Percentiles rank a stretch among this genome's conserved stretches.
These are phyloP conservation scores for Sinocyclocheilus anshuiensis DNA, from an alignment of 2,113 vertebrate genomes.

Conservation along the genomic window DNA sequence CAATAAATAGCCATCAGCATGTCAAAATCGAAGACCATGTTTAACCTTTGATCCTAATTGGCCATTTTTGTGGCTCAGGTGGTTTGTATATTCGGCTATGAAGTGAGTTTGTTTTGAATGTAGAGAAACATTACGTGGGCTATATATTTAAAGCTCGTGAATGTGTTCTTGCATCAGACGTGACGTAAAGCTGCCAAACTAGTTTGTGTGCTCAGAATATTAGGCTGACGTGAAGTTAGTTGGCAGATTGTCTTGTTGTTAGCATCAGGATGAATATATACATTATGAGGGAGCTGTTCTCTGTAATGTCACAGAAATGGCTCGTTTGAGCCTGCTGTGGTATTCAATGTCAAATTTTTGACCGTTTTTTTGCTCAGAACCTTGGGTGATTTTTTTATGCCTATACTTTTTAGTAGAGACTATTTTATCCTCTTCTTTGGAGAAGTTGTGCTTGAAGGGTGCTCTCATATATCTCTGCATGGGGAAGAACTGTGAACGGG, in stretches of 20 bases:
- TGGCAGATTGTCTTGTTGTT: conserved; percentile 46
- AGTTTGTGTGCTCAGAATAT: conserved; percentile 34
- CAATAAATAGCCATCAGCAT: conserved; percentile 54
- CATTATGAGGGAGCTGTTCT: conserved; percentile 71
- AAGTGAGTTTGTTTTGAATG: conserved; percentile 31
- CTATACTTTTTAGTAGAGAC: conserved; percentile 56
- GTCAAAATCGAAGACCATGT: conserved; percentile 46
- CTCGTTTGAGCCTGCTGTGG: conserved; percentile 57
- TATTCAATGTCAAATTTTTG: conserved; percentile 52
- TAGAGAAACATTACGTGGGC: background rate
- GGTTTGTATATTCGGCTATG: conserved; percentile 18
- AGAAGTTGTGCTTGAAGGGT: conserved; percentile 36
- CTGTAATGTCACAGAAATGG: conserved; percentile 61
- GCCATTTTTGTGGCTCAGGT: conserved; percentile 73
- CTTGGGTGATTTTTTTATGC: conserved; percentile 40
- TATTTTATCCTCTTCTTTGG: conserved; percentile 46
- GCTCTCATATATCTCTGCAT: conserved; percentile 62
- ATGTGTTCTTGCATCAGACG: conserved; percentile 44
- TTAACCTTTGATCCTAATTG: conserved; percentile 48
- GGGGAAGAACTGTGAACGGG: conserved; percentile 61
- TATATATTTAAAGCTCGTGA: background rate
- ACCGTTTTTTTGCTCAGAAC: conserved; percentile 23
- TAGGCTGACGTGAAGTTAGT: conserved; percentile 20
- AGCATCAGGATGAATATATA: conserved; percentile 55
- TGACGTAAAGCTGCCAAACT: conserved; percentile 57